Base-by-base conservation (phyloP, 2,797 vertebrate species). In the Enteromius afrohamiltoni region DNA sequence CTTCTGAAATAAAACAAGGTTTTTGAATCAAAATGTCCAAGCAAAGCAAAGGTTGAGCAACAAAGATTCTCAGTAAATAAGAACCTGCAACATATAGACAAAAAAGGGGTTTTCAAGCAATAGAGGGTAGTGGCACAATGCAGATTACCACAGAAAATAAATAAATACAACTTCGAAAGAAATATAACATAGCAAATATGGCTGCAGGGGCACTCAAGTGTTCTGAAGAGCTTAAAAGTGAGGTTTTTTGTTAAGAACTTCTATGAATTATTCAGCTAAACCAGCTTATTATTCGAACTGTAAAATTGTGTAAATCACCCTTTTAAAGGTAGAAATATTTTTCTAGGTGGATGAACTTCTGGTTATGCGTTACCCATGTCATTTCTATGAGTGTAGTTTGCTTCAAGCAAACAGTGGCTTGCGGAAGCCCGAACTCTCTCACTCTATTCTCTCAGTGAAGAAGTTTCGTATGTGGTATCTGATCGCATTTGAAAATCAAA, bases 201-300 rank as follows among this genome's bases (percentile, higher is more conserved):
- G 31, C 34, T 68, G 65, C 31, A 47, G 40, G 29, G 70, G 23
- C 45, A 45, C n/a, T 47, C n/a, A 45, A 45, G 17, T 31, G 49
- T n/a, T 75, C 29, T 55, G 71, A 3, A 74, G 47, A 55, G 49
- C 37, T 74, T 37, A 16, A 34, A 23, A 69, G 40, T 23, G 14
- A 9, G 14, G 17, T 47, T 47, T 71, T 71, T 17, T 29, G 42
- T 29, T 49, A 53, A 34, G 17, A 53, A 74, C 5, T 6, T 49
- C 29, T 29, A 73, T 74, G 47, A 53, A 74, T 74, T 34, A 74
- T 74, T 74, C 47, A 74, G 29, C 47, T 34, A 34, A 74, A 21
- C 0, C 26, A 31, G 49, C 34, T 34, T 37, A 74, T 74, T 55
- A 58, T 75, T 58, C 31, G 3, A 75, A 21, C 31, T 75, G 73